Evolutionary conservation across 2,113 vertebrate species (phyloP).

Genomic region (Mesitornis unicolor): DNA sequence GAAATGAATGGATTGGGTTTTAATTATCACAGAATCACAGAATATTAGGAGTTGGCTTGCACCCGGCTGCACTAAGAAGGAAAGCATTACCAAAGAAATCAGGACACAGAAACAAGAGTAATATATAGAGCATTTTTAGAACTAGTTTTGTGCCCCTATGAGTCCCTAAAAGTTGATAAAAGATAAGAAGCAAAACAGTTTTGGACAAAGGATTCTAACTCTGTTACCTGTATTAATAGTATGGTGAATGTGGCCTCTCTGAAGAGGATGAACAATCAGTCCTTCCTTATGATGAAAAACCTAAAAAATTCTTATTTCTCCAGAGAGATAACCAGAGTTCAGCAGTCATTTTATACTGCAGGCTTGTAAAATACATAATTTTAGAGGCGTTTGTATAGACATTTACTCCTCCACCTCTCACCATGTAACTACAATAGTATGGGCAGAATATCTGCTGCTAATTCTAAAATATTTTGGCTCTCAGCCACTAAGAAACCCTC

Average conservation of each 20-base stretch:
- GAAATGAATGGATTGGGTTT: background rate
- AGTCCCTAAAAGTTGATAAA: background rate
- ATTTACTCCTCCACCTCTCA: background rate
- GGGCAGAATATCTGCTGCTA: background rate
- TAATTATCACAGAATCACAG: no score
- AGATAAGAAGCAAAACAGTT: background rate
- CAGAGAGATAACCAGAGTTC: background rate
- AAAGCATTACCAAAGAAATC: background rate
- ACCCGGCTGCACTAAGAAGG: background rate
- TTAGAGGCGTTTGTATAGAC: background rate
- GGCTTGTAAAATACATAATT: background rate
- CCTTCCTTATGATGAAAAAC: background rate
- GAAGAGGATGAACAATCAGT: background rate
- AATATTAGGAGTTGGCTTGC: no score
- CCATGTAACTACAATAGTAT: background rate
- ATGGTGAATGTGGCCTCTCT: background rate
- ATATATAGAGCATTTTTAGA: background rate
- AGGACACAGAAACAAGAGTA: background rate
- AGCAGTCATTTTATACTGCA: background rate
- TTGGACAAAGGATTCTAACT: background rate
- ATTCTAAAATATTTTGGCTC: background rate
- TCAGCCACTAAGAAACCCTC: background rate
- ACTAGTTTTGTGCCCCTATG: background rate
- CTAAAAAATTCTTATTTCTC: background rate
- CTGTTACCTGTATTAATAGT: background rate